These are phyloP conservation scores for Scomber scombrus DNA, from an alignment of 2,113 vertebrate genomes.

Conservation along the genomic window DNA sequence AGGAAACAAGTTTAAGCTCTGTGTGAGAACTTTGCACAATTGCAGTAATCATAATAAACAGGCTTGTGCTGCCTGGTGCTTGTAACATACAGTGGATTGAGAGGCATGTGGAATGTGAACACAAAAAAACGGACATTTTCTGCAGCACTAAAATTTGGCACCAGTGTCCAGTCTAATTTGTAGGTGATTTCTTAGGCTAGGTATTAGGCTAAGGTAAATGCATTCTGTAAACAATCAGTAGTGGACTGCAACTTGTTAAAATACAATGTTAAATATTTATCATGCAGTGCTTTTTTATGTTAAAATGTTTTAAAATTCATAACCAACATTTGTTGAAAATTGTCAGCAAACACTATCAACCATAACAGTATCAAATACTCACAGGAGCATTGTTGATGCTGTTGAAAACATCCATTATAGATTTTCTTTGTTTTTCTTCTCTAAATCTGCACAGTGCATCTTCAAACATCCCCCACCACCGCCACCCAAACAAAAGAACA, in stretches of 20 bases:
- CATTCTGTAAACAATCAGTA: too few relatives aligned
- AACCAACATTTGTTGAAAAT: not conserved
- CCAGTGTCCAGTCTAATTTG: too few relatives aligned
- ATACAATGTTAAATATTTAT: not conserved
- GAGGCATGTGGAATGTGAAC: too few relatives aligned
- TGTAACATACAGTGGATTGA: too few relatives aligned
- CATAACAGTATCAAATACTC: not conserved
- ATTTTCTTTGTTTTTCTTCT: not conserved
- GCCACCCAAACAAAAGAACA: not conserved
- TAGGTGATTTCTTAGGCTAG: too few relatives aligned
- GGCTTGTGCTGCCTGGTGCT: too few relatives aligned
- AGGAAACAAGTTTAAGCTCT: too few relatives aligned
- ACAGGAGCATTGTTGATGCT: not conserved
- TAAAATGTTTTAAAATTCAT: not conserved
- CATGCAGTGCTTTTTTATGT: not conserved
- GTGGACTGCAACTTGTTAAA: too few relatives aligned
- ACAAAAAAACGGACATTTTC: too few relatives aligned
- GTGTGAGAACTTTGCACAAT: not conserved
- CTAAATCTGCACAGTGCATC: not conserved
- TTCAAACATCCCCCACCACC: not conserved
- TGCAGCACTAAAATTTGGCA: too few relatives aligned
- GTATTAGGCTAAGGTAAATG: too few relatives aligned
- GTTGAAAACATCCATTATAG: conserved; percentile 5
- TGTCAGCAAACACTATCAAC: not conserved
- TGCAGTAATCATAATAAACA: too few relatives aligned